Base-by-base conservation (phyloP, 1,140 invertebrate species). In the Ceratitis capitata region DNA sequence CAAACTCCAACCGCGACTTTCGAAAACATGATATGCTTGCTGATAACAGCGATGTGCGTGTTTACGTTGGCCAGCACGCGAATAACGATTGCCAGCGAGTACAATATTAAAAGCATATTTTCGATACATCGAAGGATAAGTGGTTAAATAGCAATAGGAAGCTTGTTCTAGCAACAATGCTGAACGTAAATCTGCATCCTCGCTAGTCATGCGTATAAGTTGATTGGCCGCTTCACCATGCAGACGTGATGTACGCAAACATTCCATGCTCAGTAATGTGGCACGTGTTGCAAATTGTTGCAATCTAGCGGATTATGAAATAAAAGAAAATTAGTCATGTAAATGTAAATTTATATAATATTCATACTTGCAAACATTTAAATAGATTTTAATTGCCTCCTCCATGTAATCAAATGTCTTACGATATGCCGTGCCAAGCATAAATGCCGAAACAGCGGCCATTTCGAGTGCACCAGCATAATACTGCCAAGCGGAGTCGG, bases 81-180 rank as follows among this genome's bases (percentile, higher is more conserved):
- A 96, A 92, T 95, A 99, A 85, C 98, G 93, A 92, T 99, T 97
- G 4, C 98, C 98, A 74, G 98, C 97, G 19, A 99, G 93, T 26
- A 99, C 98, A 93, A 98, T 96, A 89, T 99, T 98, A 92, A 99
- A 99, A n/a, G 98, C 97, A 92, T 98, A 99, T 92, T 99, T 99
- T 69, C 98, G 93, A 86, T 96, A 94, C 95, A 98, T 96, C 6
- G 92, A 89, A 2, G 94, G 94, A 58, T 95, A 94, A 3, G 93
- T 92, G 5, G 93, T 94, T 35, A 99, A 93, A 90, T 98, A 99
- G 91, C 97, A 98, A 89, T 98, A 96, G 0, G 98, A 96, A 0
- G 98, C 98, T 92, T 99, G 98, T 92, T 99, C 98, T 19, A 99
- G 92, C 78, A 99, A 93, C 85, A 99, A 92, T 10, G 98, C 98